Evolutionary conservation across 30 jellyfish, hydroid and myxozoan species (phyloP).

Genomic region (Rhopilema esculentum): DNA sequence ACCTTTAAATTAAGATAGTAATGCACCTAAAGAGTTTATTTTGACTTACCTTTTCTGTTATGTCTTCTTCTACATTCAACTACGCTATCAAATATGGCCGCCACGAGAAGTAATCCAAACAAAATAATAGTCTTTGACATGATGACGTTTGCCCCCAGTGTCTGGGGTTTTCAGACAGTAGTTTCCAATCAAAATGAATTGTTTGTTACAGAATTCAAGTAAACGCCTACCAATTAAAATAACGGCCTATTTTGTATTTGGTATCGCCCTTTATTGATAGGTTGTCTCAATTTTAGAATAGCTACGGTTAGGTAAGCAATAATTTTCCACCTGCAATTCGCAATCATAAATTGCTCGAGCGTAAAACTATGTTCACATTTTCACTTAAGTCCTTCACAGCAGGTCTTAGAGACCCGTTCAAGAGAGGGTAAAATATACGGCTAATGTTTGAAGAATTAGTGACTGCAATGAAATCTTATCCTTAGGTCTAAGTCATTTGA

Average conservation of each 20-base stretch:
- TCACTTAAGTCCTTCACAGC: not conserved
- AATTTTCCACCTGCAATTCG: slow-evolving; percentile 47
- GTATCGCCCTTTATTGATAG: not conserved
- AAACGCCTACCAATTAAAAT: not conserved
- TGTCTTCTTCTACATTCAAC: slow-evolving; percentile 35
- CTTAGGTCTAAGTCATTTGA: too few relatives aligned
- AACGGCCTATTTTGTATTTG: not conserved
- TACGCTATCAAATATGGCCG: not conserved
- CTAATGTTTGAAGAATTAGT: too few relatives aligned
- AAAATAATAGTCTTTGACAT: slow-evolving; percentile 7
- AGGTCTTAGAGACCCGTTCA: not conserved
- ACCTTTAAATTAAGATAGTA: too few relatives aligned
- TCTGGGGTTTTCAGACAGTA: slow-evolving; percentile 10
- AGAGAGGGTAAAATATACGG: not conserved
- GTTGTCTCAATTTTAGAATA: not conserved
- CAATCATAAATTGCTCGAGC: slow-evolving; percentile 47
- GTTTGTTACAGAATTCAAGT: slow-evolving; percentile 1
- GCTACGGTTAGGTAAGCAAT: slow-evolving; percentile 60
- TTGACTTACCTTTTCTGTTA: slow-evolving; percentile 28
- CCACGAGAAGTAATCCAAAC: not conserved
- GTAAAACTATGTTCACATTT: slow-evolving; percentile 21
- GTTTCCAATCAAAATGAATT: not conserved
- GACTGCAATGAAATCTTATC: too few relatives aligned
- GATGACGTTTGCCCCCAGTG: slow-evolving; percentile 11
- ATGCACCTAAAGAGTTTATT: too few relatives aligned